Evolutionary conservation across 2,113 vertebrate genomes (phyloP).

Genomic region (Apaloderma vittatum): DNA sequence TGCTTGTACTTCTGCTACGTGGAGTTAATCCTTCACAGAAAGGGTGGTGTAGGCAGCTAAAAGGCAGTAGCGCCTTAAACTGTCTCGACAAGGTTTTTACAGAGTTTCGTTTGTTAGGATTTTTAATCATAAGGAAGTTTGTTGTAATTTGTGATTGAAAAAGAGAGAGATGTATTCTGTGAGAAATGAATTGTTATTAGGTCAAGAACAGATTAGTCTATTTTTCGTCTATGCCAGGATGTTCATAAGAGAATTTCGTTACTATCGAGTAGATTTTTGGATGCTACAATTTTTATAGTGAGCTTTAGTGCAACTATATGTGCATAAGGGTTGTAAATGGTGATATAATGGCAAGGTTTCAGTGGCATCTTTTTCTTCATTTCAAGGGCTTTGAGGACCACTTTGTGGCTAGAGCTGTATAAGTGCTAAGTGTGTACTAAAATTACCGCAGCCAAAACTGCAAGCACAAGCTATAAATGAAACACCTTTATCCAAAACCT

Average conservation of each 20-base stretch:
- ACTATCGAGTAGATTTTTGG: neutral
- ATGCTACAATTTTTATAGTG: neutral
- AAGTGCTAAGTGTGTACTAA: neutral
- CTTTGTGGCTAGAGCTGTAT: neutral
- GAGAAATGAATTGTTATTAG: neutral
- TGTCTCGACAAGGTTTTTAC: neutral
- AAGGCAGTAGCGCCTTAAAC: neutral
- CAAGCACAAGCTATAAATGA: neutral
- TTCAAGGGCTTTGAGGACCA: neutral
- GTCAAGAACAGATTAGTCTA: neutral
- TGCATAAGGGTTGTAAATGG: neutral
- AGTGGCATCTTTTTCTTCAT: neutral
- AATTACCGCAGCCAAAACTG: neutral
- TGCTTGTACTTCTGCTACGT: fast-evolving
- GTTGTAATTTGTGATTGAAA: neutral
- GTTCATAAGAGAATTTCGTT: neutral
- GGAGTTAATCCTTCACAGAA: neutral
- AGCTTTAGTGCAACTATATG: neutral
- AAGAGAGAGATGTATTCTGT: fast-evolving
- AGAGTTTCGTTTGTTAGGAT: neutral
- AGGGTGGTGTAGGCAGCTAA: neutral
- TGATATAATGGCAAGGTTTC: neutral
- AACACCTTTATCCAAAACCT: neutral
- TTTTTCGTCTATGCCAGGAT: neutral
- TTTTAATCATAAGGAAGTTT: neutral